Evolutionary conservation across 2,113 vertebrate species (phyloP).

Genomic region (Sylvietta virens): DNA sequence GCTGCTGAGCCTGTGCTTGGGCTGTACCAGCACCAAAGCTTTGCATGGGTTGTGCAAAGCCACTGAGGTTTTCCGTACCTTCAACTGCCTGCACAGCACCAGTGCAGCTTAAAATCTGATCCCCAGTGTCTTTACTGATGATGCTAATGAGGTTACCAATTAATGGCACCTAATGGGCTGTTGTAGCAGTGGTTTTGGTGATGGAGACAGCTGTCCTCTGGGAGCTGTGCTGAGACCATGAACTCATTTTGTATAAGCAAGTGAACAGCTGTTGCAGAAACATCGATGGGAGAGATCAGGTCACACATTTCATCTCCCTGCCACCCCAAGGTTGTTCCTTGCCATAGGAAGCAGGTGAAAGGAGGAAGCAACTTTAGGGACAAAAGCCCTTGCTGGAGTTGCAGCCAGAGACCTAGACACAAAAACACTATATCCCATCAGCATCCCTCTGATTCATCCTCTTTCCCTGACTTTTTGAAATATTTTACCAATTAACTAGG

Average conservation of each 20-base stretch:
- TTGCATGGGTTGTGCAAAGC: background rate
- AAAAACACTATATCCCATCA: background rate
- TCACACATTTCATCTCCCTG: background rate
- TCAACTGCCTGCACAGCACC: background rate
- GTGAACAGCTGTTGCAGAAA: constrained; percentile 39
- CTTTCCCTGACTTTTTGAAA: background rate
- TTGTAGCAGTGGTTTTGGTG: constrained; percentile 24
- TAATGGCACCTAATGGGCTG: constrained; percentile 52
- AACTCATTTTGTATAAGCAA: constrained; percentile 34
- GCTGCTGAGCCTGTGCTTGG: background rate
- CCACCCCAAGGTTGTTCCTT: background rate
- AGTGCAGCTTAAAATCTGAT: background rate
- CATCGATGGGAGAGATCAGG: background rate
- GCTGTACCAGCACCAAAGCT: background rate
- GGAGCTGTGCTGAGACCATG: constrained; percentile 5
- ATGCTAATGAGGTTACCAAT: constrained; percentile 49
- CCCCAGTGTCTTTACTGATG: background rate
- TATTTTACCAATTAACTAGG: background rate
- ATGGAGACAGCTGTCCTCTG: constrained; percentile 29
- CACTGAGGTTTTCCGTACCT: background rate
- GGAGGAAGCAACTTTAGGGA: background rate
- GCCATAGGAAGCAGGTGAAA: background rate
- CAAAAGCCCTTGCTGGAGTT: background rate
- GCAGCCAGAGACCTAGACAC: background rate
- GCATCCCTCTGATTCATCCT: background rate